Base-by-base conservation (phyloP, 2,797 vertebrate species). In the Crotalus adamanteus region DNA sequence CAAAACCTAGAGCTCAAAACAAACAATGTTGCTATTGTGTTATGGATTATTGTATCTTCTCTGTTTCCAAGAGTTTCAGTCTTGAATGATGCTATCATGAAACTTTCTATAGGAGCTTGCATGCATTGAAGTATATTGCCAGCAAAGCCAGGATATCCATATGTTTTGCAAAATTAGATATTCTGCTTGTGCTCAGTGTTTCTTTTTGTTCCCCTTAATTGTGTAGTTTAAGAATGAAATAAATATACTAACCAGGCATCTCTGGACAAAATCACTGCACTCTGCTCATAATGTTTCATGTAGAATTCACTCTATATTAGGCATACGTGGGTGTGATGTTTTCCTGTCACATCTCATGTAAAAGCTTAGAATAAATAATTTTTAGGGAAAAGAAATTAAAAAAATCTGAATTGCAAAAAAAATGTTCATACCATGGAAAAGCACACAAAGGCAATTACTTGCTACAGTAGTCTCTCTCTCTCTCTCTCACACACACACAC, bases 341-440 rank as follows among this genome's bases (percentile, higher is more conserved):
- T 87, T 69, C 51, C 55, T 87, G 59, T 86, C 69, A 57, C 57
- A 20, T 73, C 85, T 47, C 20, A 60, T 59, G 51, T 59, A 89
- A 87, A 63, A 26, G 26, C 37, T 87, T 51, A 31, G 22, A 90
- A 37, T 92, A 90, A 86, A 90, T 91, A 73, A 65, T 60, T 55
- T 56, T 55, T 20, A 42, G 47, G 37, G 14, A 42, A 26, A 12
- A 6, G 1, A 7, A n/a, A 61, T 65, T 86, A 65, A 90, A 55
- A 55, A 16, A 90, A 87, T 78, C 56, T 73, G 92, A 90, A 93
- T 65, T 42, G 60, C 59, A 90, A 90, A 90, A 37, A 90, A 87
- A 87, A 20, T 42, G 53, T 87, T 87, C 87, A 78, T 87, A 60
- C 55, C 37, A 87, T 37, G 8, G 13, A 37, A 59, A 93, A 90